Base-by-base conservation (phyloP, 30 jellyfish, hydroid and myxozoan genomes). In the Hydractinia symbiolongicarpus region DNA sequence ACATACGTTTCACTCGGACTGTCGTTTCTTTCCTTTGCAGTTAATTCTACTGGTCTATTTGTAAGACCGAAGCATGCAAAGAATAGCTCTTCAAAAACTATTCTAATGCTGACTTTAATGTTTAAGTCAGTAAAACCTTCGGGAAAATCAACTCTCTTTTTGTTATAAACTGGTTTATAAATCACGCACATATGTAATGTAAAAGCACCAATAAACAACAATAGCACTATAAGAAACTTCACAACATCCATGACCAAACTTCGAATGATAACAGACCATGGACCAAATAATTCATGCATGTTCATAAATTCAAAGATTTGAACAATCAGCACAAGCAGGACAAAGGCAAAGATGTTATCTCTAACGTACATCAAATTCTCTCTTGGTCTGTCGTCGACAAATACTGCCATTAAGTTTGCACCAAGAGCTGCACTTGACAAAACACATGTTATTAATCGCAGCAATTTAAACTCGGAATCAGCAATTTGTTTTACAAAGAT, bases 191-290 rank as follows among this genome's bases (percentile, higher is more conserved):
- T 80, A 67, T 91, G 98, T n/a, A 87, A 86, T 6, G 98, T 83
- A 76, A 91, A 91, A 8, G 95, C 98, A 72, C 77, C 87, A 13
- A 91, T 86, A 56, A 91, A 86, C 77, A 87, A 67, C 81, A 86
- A 11, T 17, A 91, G 95, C 73, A 91, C 92, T 69, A 88, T 95
- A 55, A 91, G 86, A 58, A 91, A 91, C 75, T 95, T 85, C 50
- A 83, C 68, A 84, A 91, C 80, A 76, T 91, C 98, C 73, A 77
- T 90, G 54, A 91, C 75, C 82, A 91, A 83, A 62, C 91, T 82
- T 8, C 89, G 91, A 84, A 91, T 91, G 83, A 91, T 91, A 78
- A 86, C 92, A 61, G 95, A 83, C 98, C 98, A 91, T 19, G 98
- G 98, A 4, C 98, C 98, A 77, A 91, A 91, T 7, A 91, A 74